Conservation (phyloP, 2,113 vertebrate species). For the Eurystomus gularis region DNA sequence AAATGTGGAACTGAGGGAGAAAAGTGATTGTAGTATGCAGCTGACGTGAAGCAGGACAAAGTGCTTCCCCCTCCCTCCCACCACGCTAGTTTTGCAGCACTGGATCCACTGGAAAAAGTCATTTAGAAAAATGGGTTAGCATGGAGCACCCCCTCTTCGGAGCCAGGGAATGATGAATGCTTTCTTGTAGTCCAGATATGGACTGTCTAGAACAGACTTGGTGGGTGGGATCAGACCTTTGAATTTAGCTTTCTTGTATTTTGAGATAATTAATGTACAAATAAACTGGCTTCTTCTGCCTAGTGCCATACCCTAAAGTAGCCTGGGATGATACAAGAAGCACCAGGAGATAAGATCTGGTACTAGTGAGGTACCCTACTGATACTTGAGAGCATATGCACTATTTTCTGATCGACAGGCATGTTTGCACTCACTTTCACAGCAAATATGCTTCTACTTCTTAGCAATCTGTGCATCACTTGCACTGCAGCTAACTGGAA, state of each 20-base stretch:
- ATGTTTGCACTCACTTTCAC: not conserved
- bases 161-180: not conserved
- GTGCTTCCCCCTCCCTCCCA: not conserved
- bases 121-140: not conserved
- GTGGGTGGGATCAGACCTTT: not conserved
- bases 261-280: not conserved
- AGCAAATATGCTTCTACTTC: not conserved
- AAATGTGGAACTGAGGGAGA: not conserved
- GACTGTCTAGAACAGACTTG: not conserved
- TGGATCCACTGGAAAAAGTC: not conserved
- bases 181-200: not conserved
- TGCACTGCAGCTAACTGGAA: not conserved
- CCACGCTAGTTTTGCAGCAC: not conserved
- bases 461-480: not conserved
- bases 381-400: rapidly evolving
- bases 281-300: not conserved
- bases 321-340: not conserved
- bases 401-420: not conserved
- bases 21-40: not conserved
- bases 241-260: not conserved
- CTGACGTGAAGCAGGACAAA: not conserved
- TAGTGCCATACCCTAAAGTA: not conserved
- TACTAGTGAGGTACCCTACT: not conserved
- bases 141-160: not conserved
- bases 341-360: not conserved